A percentile compares a stretch with the other conserved stretches of the same genome.
Evolutionary conservation across 1,140 invertebrate genomes (phyloP).

Genomic region (Drosophila nebulosa): DNA sequence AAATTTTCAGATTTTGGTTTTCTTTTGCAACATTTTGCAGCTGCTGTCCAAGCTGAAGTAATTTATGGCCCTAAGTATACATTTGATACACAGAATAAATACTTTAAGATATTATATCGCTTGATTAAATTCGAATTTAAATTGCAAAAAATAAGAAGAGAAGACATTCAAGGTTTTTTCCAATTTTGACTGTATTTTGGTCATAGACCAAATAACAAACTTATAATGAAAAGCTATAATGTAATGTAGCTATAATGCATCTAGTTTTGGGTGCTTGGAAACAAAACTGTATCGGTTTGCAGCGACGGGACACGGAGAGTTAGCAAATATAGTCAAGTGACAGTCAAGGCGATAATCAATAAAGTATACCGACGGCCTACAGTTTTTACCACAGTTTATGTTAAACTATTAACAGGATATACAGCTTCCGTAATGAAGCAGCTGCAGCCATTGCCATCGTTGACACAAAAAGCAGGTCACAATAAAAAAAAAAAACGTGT

Average conservation of each 20-base stretch:
- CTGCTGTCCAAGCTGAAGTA: conserved; percentile 53
- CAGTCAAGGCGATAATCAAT: conserved; percentile 52
- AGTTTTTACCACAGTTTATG: conserved; percentile 74
- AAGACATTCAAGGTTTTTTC: too few relatives aligned
- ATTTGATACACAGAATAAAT: neutral
- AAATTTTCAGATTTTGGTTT: neutral
- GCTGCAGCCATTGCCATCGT: conserved; percentile 36
- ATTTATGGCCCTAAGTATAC: conserved; percentile 24
- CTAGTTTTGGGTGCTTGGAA: too few relatives aligned
- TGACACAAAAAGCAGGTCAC: conserved; percentile 59
- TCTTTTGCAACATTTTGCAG: conserved; percentile 20
- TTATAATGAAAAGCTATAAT: too few relatives aligned
- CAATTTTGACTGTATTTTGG: too few relatives aligned
- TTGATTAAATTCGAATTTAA: conserved; percentile 19
- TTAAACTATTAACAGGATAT: conserved; percentile 75
- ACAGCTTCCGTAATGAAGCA: conserved; percentile 69
- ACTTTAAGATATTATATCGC: conserved; percentile 11
- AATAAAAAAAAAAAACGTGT: conserved; percentile 23
- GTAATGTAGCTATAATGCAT: too few relatives aligned
- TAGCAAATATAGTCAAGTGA: conserved; percentile 22
- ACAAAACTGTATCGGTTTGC: too few relatives aligned
- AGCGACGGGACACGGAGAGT: neutral
- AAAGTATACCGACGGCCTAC: conserved; percentile 45
- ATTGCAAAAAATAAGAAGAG: neutral
- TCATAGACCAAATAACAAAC: too few relatives aligned